Base-by-base conservation (phyloP, 2,888 invertebrate species). In the Eristalis intricaria region DNA sequence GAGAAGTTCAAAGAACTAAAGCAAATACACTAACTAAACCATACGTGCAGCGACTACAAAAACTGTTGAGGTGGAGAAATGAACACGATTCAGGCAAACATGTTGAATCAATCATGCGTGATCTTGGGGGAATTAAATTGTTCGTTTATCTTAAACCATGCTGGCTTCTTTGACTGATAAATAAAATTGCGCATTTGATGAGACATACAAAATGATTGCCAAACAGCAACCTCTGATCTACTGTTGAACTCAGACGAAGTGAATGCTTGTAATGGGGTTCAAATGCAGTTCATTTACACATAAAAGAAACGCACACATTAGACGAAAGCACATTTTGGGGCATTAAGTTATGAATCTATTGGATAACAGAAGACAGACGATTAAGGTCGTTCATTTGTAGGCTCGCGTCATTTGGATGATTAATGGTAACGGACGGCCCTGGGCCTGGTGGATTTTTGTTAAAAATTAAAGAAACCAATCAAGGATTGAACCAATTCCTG, bases 21-120 rank as follows among this genome's bases (percentile, higher is more conserved):
- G 23, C 43, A n/a, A 38, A 64, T 19, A 22, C 15, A 40, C 56
- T 23, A 56, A n/a, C 19, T 50, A 50, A 50, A 19, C 8, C n/a
- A 50, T 68, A 66, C 76, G 61, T 71, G 63, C 63, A 40, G n/a
- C 8, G 63, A 60, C 43, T 76, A 66, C 10, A 56, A 70, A 19
- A 50, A 19, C 8, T 43, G n/a, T 69, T 64, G 69, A 65, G 43
- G 64, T 38, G 29, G 15, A 74, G 74, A 63, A 74, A 79, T 69
- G 13, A 61, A 73, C 43, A 50, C 50, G 10, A 32, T 38, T 38
- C 23, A 3, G 22, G 23, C 60, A 11, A 15, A 61, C 50, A 65
- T 64, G 58, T 61, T 43, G 19, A 71, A 71, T 71, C 43, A 75
- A 79, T 79, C 70, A 82, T 70, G 74, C 83, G 78, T 78, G 75